Evolutionary conservation across 1,140 invertebrate species (phyloP).

Genomic region (Nymphalis io): DNA sequence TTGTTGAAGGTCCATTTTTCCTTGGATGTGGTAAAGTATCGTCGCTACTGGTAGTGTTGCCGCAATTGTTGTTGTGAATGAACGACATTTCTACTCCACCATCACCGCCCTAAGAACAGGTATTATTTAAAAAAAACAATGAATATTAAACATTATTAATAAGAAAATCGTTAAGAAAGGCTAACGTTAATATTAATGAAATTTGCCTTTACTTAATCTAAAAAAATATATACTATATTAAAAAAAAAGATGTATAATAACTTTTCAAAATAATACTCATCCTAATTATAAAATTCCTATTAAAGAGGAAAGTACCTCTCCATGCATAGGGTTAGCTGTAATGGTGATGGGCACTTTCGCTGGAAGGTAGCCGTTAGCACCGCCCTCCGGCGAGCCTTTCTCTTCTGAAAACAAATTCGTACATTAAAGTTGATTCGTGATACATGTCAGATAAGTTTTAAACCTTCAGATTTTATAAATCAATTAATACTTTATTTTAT

Average conservation of each 20-base stretch:
- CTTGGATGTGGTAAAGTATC: constrained; percentile 65
- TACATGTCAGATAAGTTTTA: no score
- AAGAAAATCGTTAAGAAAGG: no score
- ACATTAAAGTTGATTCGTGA: background rate
- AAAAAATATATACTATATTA: no score
- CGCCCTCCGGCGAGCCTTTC: constrained; percentile 61
- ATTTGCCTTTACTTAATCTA: no score
- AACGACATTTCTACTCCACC: constrained; percentile 74
- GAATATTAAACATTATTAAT: no score
- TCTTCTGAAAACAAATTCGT: constrained; percentile 60
- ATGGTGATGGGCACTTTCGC: constrained; percentile 76
- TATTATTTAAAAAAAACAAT: background rate
- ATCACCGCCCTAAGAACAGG: constrained; percentile 53
- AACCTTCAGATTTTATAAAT: no score
- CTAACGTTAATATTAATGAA: no score
- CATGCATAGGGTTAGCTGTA: constrained; percentile 74
- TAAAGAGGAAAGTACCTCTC: constrained; percentile 50
- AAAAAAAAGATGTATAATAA: no score
- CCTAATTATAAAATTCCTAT: background rate
- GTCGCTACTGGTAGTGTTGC: constrained; percentile 60
- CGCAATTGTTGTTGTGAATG: constrained; percentile 73
- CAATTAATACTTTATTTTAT: no score
- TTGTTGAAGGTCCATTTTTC: constrained; percentile 63
- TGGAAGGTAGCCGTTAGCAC: constrained; percentile 67
- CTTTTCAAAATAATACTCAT: background rate